Evolutionary conservation across 2,888 invertebrate genomes (phyloP), one percentile per base, ranked within the genome.

Genomic region (Drosophila prolongata): DNA sequence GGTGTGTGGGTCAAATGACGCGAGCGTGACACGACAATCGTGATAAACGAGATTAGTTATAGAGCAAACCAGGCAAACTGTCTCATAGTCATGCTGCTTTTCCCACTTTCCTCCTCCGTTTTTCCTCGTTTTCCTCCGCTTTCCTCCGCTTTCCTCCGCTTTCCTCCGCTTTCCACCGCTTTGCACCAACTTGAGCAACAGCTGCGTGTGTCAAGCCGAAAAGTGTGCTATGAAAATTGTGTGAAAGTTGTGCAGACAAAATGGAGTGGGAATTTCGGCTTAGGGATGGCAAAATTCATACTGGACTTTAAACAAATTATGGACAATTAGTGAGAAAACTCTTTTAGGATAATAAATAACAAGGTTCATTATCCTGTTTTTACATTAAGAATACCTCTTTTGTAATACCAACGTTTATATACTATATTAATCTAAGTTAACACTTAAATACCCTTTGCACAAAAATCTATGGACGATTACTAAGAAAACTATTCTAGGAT

Each of bases 1-100:
- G 43, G 53, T 57, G 72, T 74, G 61, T 60, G 88, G 86, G 82
- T 83, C 85, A 83, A 81, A 87, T 76, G 80, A 81, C 79, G 71
- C 59, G 87, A 69, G 82, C 82, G 85, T 83, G 82, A 87, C 81
- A 76, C 77, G 79, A 87, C 87, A 83, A 84, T 54, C 79, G 79
- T 81, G 68, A 75, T 75, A 75, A 84, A 85, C 81, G 77, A 60
- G 79, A 80, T 84, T 79, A 84, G 87, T 76, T 72, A 62, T 67
- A 73, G 79, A 78, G 70, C 73, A 65, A 68, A 35, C 65, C 65
- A 44, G 38, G 65, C 66, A 65, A 66, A 66, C 67, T 35, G 50
- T 68, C 66, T 47, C 67, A 58, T 58, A 49, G 62, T 42, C 62
- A 40, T 47, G 19, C 46, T 34, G 44, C 19, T 16, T 37, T 16